phyloP scores from a whole-genome alignment of 2,888 invertebrate genomes.

The Amphipoea oculea region DNA sequence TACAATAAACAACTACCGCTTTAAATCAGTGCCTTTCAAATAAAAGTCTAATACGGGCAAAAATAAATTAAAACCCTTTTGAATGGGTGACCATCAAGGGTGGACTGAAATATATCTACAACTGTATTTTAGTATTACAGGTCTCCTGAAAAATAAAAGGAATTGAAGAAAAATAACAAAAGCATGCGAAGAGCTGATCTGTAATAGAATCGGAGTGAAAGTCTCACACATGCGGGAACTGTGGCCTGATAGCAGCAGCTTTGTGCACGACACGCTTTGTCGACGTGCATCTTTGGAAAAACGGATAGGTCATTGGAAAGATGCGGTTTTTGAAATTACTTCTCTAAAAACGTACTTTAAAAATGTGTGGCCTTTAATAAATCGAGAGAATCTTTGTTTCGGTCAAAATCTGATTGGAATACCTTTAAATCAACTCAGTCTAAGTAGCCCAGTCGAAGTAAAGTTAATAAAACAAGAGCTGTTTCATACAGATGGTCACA shows the following conservation, averaged over 20 bases:
- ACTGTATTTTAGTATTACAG: not conserved
- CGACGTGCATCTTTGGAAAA: not conserved
- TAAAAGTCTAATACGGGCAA: not conserved
- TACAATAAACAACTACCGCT: not conserved
- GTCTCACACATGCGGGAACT: not conserved
- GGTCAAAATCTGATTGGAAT: not conserved
- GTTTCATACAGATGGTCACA: not conserved
- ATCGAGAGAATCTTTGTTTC: not conserved
- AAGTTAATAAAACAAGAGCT: constrained; percentile 2
- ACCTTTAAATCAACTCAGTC: not conserved
- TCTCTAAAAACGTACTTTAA: too few species aligned
- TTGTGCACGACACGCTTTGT: not conserved
- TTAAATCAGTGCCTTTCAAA: not conserved
- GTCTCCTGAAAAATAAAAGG: constrained; percentile 10
- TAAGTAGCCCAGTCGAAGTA: not conserved
- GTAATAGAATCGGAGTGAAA: constrained; percentile 47
- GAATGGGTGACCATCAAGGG: not conserved
- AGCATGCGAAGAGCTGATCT: constrained; percentile 25
- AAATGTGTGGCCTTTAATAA: too few species aligned
- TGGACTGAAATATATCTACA: constrained; percentile 1
- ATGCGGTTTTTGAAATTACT: not conserved
- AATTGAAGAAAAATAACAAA: constrained; percentile 23
- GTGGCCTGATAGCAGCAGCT: constrained; percentile 7
- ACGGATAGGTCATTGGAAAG: not conserved
- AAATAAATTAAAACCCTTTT: not conserved